phyloP scores from a whole-genome alignment of 2,888 invertebrate species.

The Brenthis hecate region DNA sequence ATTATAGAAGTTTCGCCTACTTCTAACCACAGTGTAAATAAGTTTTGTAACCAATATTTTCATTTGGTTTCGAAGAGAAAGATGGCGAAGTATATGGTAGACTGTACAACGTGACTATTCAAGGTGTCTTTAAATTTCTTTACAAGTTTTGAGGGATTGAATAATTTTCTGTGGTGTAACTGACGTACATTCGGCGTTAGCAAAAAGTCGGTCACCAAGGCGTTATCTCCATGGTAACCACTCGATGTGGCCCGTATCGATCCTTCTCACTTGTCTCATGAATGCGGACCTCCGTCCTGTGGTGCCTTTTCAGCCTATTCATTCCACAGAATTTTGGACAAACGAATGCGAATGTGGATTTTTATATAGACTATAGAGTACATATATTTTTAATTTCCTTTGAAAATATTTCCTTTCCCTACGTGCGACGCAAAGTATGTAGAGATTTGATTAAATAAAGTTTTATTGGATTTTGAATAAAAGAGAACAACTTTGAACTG shows the following conservation, averaged over 20 bases:
- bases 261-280: slow-evolving; percentile 42
- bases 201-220: slow-evolving; percentile 47
- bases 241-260: slow-evolving; percentile 46
- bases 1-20: too few species aligned
- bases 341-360: not conserved
- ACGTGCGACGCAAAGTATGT: too few species aligned
- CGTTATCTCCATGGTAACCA: slow-evolving; percentile 50
- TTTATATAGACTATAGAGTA: not conserved
- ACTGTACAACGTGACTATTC: not conserved
- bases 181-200: slow-evolving; percentile 25
- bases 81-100: too few species aligned
- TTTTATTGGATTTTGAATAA: too few species aligned
- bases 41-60: too few species aligned
- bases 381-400: not conserved
- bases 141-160: not conserved
- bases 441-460: too few species aligned
- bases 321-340: slow-evolving; percentile 24
- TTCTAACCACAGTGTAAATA: too few species aligned
- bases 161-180: slow-evolving; percentile 20
- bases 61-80: too few species aligned
- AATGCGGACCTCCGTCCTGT: slow-evolving; percentile 27
- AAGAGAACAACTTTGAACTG: too few species aligned
- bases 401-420: too few species aligned
- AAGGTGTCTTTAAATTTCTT: not conserved
- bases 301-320: slow-evolving; percentile 26